Conservation (phyloP, 2,888 invertebrate genomes). For the Andrena fulva region DNA sequence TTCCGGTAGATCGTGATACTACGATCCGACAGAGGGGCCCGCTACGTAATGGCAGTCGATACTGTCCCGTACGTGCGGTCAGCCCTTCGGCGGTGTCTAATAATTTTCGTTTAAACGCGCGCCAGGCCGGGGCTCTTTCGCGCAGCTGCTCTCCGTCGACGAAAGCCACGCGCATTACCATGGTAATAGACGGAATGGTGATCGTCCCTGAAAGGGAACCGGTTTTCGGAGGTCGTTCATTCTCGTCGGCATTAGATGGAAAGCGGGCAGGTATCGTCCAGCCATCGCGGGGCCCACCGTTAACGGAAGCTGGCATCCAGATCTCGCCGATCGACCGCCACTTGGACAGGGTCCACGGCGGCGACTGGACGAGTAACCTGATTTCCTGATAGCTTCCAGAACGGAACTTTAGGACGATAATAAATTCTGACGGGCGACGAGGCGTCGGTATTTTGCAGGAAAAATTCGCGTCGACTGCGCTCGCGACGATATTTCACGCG, state of each 20-base stretch:
- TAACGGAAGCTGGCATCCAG: neutral
- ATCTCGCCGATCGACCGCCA: neutral
- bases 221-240: constrained; percentile 72
- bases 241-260: constrained; percentile 50
- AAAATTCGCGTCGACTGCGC: constrained; percentile 10
- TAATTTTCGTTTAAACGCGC: constrained; percentile 71
- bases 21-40: constrained; percentile 35
- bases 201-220: constrained; percentile 37
- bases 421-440: constrained; percentile 25
- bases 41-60: constrained; percentile 56
- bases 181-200: constrained; percentile 74
- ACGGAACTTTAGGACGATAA: constrained; percentile 25
- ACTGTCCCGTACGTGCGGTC: constrained; percentile 59
- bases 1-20: constrained; percentile 55
- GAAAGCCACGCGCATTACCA: constrained; percentile 68
- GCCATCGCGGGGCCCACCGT: too few relatives aligned
- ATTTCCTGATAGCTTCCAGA: neutral
- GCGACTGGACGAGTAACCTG: constrained; percentile 16
- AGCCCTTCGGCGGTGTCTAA: constrained; percentile 63
- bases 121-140: constrained; percentile 54
- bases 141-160: constrained; percentile 60
- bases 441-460: constrained; percentile 6
- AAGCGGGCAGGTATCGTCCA: constrained; percentile 13
- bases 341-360: neutral
- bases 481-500: constrained; percentile 34